Conservation (phyloP, 2,888 invertebrate genomes). For the Erebia epiphron region DNA sequence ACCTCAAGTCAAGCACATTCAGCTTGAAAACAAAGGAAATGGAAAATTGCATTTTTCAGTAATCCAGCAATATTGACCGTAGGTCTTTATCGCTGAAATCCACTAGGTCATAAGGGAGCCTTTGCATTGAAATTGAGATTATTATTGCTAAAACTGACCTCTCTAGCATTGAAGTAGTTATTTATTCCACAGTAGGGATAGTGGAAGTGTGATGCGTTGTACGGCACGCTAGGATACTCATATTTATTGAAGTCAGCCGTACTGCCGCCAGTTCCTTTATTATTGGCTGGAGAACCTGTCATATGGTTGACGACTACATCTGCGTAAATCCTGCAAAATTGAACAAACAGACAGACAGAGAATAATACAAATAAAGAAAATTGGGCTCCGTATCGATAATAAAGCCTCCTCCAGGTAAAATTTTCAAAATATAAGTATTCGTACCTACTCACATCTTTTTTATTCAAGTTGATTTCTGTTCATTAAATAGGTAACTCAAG, state of each 20-base stretch:
- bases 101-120: background rate
- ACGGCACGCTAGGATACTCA: constrained; percentile 82
- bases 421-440: no score
- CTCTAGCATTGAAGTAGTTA: constrained; percentile 76
- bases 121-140: background rate
- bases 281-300: constrained; percentile 81
- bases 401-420: no score
- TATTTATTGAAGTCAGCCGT: constrained; percentile 71
- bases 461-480: no score
- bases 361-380: no score
- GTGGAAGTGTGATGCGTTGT: constrained; percentile 81
- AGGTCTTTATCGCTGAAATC: background rate
- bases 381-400: no score
- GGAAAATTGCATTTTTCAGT: background rate
- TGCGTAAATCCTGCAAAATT: constrained; percentile 83
- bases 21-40: no score
- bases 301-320: constrained; percentile 91
- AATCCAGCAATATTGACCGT: background rate
- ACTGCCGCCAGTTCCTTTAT: constrained; percentile 83
- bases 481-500: no score
- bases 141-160: constrained; percentile 60
- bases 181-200: constrained; percentile 64
- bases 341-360: background rate
- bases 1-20: no score
- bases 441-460: no score